A percentile compares a stretch with the other conserved stretches of the same genome.
phyloP scores from a whole-genome alignment of 2,888 invertebrate species.

The Clitarchus hookeri region DNA sequence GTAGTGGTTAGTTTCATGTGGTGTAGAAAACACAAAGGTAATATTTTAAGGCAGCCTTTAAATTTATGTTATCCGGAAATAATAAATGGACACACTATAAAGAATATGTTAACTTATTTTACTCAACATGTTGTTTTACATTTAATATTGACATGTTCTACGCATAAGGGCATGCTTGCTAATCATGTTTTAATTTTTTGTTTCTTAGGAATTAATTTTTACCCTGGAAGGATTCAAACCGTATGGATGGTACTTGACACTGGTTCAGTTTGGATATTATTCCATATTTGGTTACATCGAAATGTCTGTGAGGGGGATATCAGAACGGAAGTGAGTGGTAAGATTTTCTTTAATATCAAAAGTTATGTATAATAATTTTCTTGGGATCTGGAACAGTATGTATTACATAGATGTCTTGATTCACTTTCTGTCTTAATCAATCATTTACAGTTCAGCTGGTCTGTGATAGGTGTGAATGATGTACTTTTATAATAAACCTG shows the following conservation, averaged over 20 bases:
- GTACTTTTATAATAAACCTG: too few relatives aligned
- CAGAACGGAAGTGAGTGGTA: constrained; percentile 54
- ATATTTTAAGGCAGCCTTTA: too few relatives aligned
- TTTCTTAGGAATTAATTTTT: constrained; percentile 80
- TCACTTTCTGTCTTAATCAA: too few relatives aligned
- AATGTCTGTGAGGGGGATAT: constrained; percentile 64
- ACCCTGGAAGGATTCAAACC: constrained; percentile 86
- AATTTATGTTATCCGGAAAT: too few relatives aligned
- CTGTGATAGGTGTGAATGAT: too few relatives aligned
- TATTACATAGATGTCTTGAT: too few relatives aligned
- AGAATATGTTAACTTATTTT: constrained; percentile 12
- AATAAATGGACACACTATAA: not conserved
- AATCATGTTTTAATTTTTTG: constrained; percentile 27
- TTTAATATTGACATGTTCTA: too few relatives aligned
- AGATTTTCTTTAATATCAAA: not conserved
- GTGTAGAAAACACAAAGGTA: too few relatives aligned
- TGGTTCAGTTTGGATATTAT: constrained; percentile 89
- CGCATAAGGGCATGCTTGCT: too few relatives aligned
- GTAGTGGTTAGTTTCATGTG: too few relatives aligned
- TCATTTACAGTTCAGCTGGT: too few relatives aligned
- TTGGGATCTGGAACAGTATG: too few relatives aligned
- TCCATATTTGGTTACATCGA: constrained; percentile 80
- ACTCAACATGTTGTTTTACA: constrained; percentile 7
- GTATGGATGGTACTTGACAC: constrained; percentile 89
- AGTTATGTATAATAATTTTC: not conserved